Conservation (phyloP, 2,113 vertebrate species). For the Neopipo cinnamomea region DNA sequence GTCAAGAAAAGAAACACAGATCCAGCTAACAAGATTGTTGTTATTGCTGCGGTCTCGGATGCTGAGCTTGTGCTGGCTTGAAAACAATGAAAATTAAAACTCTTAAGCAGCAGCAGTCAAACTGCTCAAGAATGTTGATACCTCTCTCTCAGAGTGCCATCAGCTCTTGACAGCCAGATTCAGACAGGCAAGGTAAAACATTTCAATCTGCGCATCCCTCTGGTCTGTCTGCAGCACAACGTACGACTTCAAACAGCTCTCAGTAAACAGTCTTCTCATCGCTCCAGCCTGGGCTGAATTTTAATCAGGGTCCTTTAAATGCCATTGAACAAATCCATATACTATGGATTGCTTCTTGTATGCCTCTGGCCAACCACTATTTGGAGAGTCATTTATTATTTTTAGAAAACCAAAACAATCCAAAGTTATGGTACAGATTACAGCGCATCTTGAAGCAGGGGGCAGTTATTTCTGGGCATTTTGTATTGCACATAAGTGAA, state of each 20-base stretch:
- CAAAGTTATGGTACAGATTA: constrained; percentile 62
- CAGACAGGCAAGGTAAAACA: constrained; percentile 54
- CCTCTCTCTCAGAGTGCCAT: constrained; percentile 46
- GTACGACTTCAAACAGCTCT: constrained; percentile 55
- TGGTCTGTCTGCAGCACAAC: constrained; percentile 33
- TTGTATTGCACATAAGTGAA: constrained; percentile 13
- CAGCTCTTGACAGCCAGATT: constrained; percentile 3
- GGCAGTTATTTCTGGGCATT: constrained; percentile 37
- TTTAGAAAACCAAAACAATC: constrained; percentile 75
- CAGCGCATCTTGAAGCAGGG: not conserved
- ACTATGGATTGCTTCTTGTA: constrained; percentile 74
- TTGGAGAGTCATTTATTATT: constrained; percentile 77
- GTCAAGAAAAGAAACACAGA: not conserved
- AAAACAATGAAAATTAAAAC: constrained; percentile 53
- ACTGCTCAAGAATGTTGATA: constrained; percentile 19
- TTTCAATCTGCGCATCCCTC: constrained; percentile 59
- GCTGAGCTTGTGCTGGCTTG: not conserved
- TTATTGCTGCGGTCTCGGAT: not conserved
- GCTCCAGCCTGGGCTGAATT: constrained; percentile 70
- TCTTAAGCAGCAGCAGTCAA: not conserved
- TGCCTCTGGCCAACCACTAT: constrained; percentile 70
- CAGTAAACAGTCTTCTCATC: constrained; percentile 70
- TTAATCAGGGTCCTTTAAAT: constrained; percentile 84
- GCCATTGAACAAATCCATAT: constrained; percentile 81
- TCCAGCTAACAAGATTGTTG: not conserved